These are phyloP conservation scores for Spea bombifrons DNA, from an alignment of 2,113 vertebrate species.

Conservation along the genomic window DNA sequence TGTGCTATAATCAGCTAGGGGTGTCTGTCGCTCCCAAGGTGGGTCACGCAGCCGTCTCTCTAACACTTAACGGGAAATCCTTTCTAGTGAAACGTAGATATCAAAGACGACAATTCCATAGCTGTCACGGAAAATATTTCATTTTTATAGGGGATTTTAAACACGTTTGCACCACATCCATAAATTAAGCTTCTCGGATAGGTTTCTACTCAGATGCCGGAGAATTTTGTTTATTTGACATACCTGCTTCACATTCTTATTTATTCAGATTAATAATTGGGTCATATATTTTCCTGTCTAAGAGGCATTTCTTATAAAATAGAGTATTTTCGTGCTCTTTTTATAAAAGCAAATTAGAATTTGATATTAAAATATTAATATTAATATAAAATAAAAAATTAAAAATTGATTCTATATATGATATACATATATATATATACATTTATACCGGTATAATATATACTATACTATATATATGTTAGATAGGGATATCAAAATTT, in stretches of 20 bases:
- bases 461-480: no score
- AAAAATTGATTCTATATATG: neutral
- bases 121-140: conserved; percentile 65
- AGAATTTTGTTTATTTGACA: conserved; percentile 33
- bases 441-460: no score
- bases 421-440: no score
- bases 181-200: conserved; percentile 33
- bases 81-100: conserved; percentile 68
- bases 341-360: no score
- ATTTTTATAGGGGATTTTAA: conserved; percentile 51
- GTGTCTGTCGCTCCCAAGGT: conserved; percentile 66
- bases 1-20: conserved; percentile 55
- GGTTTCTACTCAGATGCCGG: conserved; percentile 11
- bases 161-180: conserved; percentile 39
- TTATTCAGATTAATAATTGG: no score
- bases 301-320: no score
- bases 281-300: no score
- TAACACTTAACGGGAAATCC: conserved; percentile 72
- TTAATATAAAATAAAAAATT: neutral
- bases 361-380: neutral
- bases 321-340: no score
- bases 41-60: conserved; percentile 71
- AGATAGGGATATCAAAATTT: no score
- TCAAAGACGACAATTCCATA: conserved; percentile 69
- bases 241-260: neutral